These are phyloP conservation scores for Apis dorsata DNA, from an alignment of 1,140 invertebrate genomes.

Conservation along the genomic window DNA sequence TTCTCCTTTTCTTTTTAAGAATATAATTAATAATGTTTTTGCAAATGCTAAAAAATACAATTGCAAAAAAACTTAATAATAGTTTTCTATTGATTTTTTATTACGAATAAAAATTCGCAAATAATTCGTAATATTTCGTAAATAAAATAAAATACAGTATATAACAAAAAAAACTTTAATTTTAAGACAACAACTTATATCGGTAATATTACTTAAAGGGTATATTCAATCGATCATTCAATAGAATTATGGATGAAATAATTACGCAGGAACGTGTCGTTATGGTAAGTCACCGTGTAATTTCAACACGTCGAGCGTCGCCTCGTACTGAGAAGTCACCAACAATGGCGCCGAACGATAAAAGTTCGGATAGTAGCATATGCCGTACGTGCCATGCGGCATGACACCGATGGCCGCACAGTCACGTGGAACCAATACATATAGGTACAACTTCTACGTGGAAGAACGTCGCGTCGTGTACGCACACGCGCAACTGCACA, in stretches of 20 bases:
- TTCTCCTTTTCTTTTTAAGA: no score
- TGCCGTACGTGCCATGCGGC: conserved; percentile 67
- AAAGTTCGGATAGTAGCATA: conserved; percentile 44
- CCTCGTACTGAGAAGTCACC: conserved; percentile 11
- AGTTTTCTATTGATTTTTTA: no score
- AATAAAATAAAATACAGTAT: neutral
- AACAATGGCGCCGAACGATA: conserved; percentile 48
- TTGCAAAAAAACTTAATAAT: no score
- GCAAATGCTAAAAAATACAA: neutral
- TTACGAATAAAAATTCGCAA: no score
- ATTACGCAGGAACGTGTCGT: neutral
- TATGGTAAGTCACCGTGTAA: neutral
- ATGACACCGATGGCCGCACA: conserved; percentile 68
- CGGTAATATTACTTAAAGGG: neutral
- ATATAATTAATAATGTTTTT: no score
- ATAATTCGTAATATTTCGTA: no score
- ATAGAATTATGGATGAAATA: neutral
- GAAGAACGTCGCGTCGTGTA: conserved; percentile 11
- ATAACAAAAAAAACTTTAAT: neutral
- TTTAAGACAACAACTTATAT: neutral
- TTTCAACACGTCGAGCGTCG: neutral
- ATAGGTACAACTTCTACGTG: conserved; percentile 33
- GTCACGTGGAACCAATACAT: conserved; percentile 63
- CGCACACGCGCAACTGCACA: conserved; percentile 29
- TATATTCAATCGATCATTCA: neutral